Percentiles rank a stretch among this genome's conserved stretches.
phyloP scores from a whole-genome alignment of 2,113 vertebrate species.

The Zosterops borbonicus region DNA sequence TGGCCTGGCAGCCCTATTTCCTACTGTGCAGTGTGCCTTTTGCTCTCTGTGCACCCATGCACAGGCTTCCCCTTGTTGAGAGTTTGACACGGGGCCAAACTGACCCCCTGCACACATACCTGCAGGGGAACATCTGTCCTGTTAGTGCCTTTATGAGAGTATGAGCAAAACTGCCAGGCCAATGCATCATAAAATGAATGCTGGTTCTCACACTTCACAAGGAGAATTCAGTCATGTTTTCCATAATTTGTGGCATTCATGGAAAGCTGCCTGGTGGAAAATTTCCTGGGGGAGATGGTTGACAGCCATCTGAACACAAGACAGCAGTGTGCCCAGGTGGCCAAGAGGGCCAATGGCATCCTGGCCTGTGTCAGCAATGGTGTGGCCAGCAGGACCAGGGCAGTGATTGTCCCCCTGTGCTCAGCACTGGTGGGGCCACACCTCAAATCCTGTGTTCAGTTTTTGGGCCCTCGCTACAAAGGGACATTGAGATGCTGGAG shows the following conservation, averaged over 20 bases:
- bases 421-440: accelerated
- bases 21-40: neutral
- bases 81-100: neutral
- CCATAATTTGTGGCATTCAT: neutral
- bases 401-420: neutral
- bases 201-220: neutral
- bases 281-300: neutral
- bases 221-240: neutral
- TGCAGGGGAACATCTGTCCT: neutral
- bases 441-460: neutral
- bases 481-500: neutral
- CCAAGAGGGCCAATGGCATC: accelerated
- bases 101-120: neutral
- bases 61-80: neutral
- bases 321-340: neutral
- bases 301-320: neutral
- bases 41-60: neutral
- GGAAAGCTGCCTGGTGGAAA: neutral
- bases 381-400: neutral
- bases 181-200: neutral
- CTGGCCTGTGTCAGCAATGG: neutral
- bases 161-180: neutral
- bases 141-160: neutral
- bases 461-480: neutral
- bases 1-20: neutral